Percentiles rank a stretch among this genome's conserved stretches.
Evolutionary conservation across 2,797 vertebrate species (phyloP).

Genomic region (Brachyrhaphis roseni): DNA sequence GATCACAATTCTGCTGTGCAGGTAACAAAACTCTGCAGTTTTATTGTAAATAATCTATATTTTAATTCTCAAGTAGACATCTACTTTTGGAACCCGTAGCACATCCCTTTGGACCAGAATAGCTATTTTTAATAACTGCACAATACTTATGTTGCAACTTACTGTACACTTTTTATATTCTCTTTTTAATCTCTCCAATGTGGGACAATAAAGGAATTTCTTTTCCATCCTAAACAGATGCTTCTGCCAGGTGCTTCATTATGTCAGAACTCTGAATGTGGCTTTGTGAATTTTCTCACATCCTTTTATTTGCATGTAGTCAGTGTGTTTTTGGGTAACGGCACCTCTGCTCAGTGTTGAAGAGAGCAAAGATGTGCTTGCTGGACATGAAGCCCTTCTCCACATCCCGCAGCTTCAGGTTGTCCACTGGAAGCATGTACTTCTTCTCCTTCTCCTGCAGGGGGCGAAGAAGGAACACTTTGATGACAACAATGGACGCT

Average conservation of each 20-base stretch:
- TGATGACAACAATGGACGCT: not conserved
- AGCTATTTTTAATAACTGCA: too few relatives aligned
- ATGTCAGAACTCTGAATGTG: not conserved
- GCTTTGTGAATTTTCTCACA: not conserved
- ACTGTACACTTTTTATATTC: too few relatives aligned
- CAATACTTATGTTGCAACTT: too few relatives aligned
- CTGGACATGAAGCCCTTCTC: conserved; percentile 99
- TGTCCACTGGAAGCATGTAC: conserved; percentile 98
- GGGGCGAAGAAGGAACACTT: conserved; percentile 59
- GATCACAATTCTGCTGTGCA: too few relatives aligned
- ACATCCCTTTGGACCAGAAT: too few relatives aligned
- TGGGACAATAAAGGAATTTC: too few relatives aligned
- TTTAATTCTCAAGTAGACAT: too few relatives aligned
- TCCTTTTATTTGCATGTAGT: not conserved
- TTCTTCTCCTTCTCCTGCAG: conserved; percentile 99
- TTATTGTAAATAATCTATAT: too few relatives aligned
- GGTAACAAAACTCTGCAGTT: too few relatives aligned
- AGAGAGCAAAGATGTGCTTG: conserved; percentile 98
- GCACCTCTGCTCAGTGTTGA: conserved; percentile 98
- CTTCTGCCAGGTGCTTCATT: not conserved
- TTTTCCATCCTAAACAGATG: not conserved
- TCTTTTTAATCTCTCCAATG: too few relatives aligned
- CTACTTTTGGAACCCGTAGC: too few relatives aligned
- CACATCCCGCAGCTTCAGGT: conserved; percentile 94
- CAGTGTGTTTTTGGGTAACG: not conserved